Percentiles rank a stretch among this genome's conserved stretches.
Conservation (phyloP, 2,888 invertebrate species). For the Meteorus colon region DNA sequence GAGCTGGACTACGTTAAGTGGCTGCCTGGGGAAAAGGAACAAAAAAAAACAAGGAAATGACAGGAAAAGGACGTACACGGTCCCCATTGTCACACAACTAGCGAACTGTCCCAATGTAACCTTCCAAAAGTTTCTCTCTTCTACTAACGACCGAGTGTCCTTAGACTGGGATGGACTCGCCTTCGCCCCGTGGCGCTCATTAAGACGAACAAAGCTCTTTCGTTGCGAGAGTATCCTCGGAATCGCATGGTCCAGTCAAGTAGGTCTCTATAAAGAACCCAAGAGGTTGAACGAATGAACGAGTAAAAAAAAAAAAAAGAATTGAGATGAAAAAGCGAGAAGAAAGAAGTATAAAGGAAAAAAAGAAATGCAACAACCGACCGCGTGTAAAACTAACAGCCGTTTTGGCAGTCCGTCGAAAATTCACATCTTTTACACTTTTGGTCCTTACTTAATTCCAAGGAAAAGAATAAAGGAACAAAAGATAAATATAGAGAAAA, state of each 20-base stretch:
- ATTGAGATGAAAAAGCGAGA: constrained; percentile 1
- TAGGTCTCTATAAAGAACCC: constrained; percentile 45
- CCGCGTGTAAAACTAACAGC: constrained; percentile 47
- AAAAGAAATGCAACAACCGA: constrained; percentile 36
- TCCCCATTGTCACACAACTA: constrained; percentile 14
- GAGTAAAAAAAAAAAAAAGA: not conserved
- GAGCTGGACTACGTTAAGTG: constrained; percentile 25
- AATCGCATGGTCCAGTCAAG: constrained; percentile 43
- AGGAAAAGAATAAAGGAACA: not conserved
- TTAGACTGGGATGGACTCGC: constrained; percentile 48
- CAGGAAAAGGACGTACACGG: not conserved
- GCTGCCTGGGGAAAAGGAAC: not conserved
- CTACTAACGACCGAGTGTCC: constrained; percentile 59
- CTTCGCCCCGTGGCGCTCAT: constrained; percentile 54
- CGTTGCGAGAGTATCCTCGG: constrained; percentile 50
- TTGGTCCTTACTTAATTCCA: not conserved
- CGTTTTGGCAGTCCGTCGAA: constrained; percentile 39
- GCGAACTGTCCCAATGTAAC: constrained; percentile 33
- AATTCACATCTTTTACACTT: constrained; percentile 17
- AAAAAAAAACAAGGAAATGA: not conserved
- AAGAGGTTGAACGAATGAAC: constrained; percentile 28
- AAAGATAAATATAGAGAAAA: not conserved
- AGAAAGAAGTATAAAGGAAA: not conserved
- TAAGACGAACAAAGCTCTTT: constrained; percentile 60
- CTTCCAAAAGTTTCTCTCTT: constrained; percentile 54